A percentile compares a stretch with the other conserved stretches of the same genome.
phyloP scores from a whole-genome alignment of 2,113 vertebrate species.

The Bostrychus sinensis region DNA sequence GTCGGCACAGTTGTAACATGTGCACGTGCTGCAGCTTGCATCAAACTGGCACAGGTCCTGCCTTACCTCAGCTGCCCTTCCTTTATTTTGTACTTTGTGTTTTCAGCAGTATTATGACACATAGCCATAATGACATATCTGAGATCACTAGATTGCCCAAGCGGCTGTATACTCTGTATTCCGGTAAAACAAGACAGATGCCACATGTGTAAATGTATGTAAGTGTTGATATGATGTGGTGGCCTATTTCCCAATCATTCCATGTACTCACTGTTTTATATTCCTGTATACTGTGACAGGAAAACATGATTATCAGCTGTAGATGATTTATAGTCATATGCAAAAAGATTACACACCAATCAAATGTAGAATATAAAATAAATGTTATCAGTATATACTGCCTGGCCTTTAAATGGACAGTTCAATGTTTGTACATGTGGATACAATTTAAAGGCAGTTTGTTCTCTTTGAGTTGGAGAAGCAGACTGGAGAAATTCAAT shows the following conservation, averaged over 20 bases:
- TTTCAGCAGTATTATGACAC: background rate
- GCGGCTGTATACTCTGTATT: background rate
- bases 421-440: too few relatives aligned
- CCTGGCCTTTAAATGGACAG: too few relatives aligned
- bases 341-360: too few relatives aligned
- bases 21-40: background rate
- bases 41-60: conserved; percentile 7
- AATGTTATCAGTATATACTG: too few relatives aligned
- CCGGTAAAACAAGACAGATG: background rate
- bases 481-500: too few relatives aligned
- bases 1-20: conserved; percentile 26
- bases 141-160: conserved; percentile 1
- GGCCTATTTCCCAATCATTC: background rate
- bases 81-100: background rate
- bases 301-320: background rate
- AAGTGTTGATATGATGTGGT: background rate
- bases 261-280: background rate
- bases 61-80: background rate
- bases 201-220: background rate
- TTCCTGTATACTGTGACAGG: background rate
- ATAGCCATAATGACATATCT: background rate
- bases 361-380: too few relatives aligned
- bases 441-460: too few relatives aligned
- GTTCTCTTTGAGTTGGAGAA: too few relatives aligned
- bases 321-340: background rate